phyloP scores from a whole-genome alignment of 1,140 invertebrate genomes.

The Nebria ingens region DNA sequence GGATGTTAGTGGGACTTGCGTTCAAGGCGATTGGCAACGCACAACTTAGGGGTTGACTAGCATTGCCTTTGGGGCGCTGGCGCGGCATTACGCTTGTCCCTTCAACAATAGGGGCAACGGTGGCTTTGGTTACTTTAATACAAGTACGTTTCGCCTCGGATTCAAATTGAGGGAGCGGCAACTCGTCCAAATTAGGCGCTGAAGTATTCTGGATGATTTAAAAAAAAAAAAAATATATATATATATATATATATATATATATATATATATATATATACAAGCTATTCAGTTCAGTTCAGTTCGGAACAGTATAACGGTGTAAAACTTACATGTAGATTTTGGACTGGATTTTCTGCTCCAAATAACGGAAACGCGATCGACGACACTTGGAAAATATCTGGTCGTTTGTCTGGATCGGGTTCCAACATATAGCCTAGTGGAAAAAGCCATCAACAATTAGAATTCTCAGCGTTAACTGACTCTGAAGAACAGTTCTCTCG shows the following conservation, averaged over 20 bases:
- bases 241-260: no score
- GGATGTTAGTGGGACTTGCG: slow-evolving; percentile 35
- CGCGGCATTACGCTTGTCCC: slow-evolving; percentile 76
- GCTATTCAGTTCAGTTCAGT: no score
- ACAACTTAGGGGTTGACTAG: slow-evolving; percentile 34
- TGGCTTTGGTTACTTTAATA: slow-evolving; percentile 36
- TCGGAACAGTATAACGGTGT: no score
- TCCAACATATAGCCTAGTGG: slow-evolving; percentile 70
- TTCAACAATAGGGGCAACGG: slow-evolving; percentile 43
- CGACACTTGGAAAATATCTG: slow-evolving; percentile 85
- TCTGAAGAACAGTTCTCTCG: background rate
- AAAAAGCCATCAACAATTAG: background rate
- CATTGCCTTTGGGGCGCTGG: slow-evolving; percentile 65
- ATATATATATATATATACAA: no score
- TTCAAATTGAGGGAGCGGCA: slow-evolving; percentile 54
- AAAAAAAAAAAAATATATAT: no score
- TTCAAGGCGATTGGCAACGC: slow-evolving; percentile 38
- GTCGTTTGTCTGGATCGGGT: slow-evolving; percentile 67
- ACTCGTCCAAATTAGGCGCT: slow-evolving; percentile 50
- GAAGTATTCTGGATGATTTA: slow-evolving; percentile 46
- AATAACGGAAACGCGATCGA: slow-evolving; percentile 63
- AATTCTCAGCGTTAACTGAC: no score
- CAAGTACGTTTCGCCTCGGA: slow-evolving; percentile 49
- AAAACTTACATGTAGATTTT: slow-evolving; percentile 74
- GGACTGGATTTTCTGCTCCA: slow-evolving; percentile 66